Percentiles rank a stretch among this genome's conserved stretches.
phyloP scores from a whole-genome alignment of 1,140 invertebrate species.

The Plectrocnemia conspersa region DNA sequence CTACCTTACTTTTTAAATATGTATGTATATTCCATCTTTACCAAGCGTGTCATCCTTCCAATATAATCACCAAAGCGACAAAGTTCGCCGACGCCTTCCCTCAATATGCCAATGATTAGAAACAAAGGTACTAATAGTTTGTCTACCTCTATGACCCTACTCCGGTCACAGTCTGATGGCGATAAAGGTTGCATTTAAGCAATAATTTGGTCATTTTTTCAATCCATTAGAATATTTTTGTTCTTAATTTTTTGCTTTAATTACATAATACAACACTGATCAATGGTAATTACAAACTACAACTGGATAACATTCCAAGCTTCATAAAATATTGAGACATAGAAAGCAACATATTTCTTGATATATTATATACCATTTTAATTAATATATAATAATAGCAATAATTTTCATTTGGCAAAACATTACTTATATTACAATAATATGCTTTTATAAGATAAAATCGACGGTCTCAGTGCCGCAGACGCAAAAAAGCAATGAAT shows the following conservation, averaged over 20 bases:
- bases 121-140: constrained; percentile 16
- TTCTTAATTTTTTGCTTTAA: background rate
- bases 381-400: constrained; percentile 34
- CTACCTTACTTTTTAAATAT: constrained; percentile 30
- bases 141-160: constrained; percentile 17
- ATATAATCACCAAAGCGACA: too few species aligned
- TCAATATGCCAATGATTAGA: constrained; percentile 31
- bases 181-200: background rate
- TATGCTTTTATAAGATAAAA: constrained; percentile 24
- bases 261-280: constrained; percentile 31
- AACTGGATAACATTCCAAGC: constrained; percentile 36
- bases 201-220: constrained; percentile 23
- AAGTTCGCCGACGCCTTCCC: too few species aligned
- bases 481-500: constrained; percentile 21
- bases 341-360: constrained; percentile 36
- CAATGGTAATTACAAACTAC: constrained; percentile 32
- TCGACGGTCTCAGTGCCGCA: constrained; percentile 10
- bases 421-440: constrained; percentile 35
- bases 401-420: constrained; percentile 37
- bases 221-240: constrained; percentile 33
- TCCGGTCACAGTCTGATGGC: constrained; percentile 14
- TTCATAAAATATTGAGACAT: constrained; percentile 36
- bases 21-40: constrained; percentile 27
- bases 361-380: constrained; percentile 31
- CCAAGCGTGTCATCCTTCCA: background rate